Percentiles rank a stretch among this genome's conserved stretches.
phyloP scores from a whole-genome alignment of 2,888 invertebrate species.

The Parnassius orleans region DNA sequence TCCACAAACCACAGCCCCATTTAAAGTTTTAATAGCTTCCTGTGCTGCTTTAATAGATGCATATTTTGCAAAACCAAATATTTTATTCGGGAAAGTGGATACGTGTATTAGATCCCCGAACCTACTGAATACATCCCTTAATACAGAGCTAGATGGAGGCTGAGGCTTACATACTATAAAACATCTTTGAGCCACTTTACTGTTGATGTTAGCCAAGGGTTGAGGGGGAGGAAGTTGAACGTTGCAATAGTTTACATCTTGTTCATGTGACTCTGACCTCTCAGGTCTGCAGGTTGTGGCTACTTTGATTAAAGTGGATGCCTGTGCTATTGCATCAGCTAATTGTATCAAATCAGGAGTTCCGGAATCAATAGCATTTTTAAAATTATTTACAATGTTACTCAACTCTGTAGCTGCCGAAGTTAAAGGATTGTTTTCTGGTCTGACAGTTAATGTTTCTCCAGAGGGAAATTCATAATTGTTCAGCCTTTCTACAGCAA shows the following conservation, averaged over 20 bases:
- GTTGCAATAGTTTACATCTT: conserved; percentile 71
- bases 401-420: conserved; percentile 63
- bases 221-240: conserved; percentile 87
- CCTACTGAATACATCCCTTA: conserved; percentile 93
- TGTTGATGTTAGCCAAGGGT: conserved; percentile 83
- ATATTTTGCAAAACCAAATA: conserved; percentile 96
- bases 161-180: conserved; percentile 84
- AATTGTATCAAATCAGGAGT: conserved; percentile 82
- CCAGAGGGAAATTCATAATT: conserved; percentile 97
- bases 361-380: conserved; percentile 56
- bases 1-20: conserved; percentile 92
- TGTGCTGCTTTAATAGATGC: conserved; percentile 88
- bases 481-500: conserved; percentile 91
- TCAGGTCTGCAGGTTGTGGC: conserved; percentile 60
- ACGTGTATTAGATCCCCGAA: conserved; percentile 96
- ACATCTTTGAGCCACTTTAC: conserved; percentile 83
- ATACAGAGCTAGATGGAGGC: conserved; percentile 87
- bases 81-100: conserved; percentile 92
- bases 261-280: conserved; percentile 32
- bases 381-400: conserved; percentile 63
- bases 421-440: conserved; percentile 73
- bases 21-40: conserved; percentile 85
- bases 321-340: conserved; percentile 89
- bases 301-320: conserved; percentile 87
- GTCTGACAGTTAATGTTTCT: conserved; percentile 88